phyloP scores from a whole-genome alignment of 2,888 invertebrate genomes.

The Pyrocoelia pectoralis region DNA sequence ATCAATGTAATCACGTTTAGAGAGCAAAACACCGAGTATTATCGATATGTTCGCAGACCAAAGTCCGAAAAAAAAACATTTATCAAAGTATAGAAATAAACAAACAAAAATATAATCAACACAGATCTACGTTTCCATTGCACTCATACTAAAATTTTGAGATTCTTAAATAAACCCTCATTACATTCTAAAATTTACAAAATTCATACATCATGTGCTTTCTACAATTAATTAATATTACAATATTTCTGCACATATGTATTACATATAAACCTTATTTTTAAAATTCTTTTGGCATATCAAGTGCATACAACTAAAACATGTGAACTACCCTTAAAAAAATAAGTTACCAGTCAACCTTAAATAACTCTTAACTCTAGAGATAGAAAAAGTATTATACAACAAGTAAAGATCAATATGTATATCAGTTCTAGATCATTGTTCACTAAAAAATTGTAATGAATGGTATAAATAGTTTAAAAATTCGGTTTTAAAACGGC shows the following conservation, averaged over 20 bases:
- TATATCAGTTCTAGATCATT: conserved; percentile 16
- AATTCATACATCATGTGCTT: conserved; percentile 23
- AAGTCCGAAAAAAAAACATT: conserved; percentile 50
- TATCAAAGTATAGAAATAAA: conserved; percentile 55
- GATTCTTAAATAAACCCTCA: conserved; percentile 14
- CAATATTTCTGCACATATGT: background rate
- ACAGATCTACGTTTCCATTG: conserved; percentile 50
- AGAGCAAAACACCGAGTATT: conserved; percentile 50
- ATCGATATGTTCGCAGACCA: conserved; percentile 54
- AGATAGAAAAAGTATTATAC: conserved; percentile 25
- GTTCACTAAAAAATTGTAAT: conserved; percentile 17
- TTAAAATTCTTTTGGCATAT: conserved; percentile 9
- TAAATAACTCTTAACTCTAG: conserved; percentile 32
- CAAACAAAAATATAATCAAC: conserved; percentile 46
- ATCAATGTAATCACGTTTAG: conserved; percentile 25
- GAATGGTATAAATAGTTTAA: conserved; percentile 15
- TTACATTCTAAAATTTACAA: conserved; percentile 26
- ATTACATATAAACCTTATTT: conserved; percentile 5
- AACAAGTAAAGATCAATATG: conserved; percentile 21
- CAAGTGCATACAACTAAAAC: background rate
- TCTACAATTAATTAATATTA: background rate
- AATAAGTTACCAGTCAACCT: conserved; percentile 31
- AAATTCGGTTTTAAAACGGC: conserved; percentile 21
- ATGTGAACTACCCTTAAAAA: conserved; percentile 9
- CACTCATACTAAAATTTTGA: conserved; percentile 49